These are phyloP conservation scores for Leucophenga montana DNA, from an alignment of 2,888 invertebrate genomes.

Conservation along the genomic window DNA sequence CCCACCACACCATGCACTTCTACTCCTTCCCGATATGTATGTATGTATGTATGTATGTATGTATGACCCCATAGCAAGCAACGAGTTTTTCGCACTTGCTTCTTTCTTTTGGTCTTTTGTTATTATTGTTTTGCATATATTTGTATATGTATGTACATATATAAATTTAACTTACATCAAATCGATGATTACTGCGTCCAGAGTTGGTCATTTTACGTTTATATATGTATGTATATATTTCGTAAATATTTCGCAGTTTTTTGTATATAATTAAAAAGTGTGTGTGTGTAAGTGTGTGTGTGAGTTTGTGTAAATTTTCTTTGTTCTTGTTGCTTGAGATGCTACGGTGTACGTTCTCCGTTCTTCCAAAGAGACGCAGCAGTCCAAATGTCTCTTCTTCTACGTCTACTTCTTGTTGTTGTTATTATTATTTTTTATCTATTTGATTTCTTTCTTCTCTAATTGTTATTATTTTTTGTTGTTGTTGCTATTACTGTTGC, in stretches of 20 bases:
- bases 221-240: background rate
- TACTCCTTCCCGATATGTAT: too few relatives aligned
- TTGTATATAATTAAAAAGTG: background rate
- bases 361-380: background rate
- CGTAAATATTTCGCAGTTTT: background rate
- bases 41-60: background rate
- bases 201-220: conserved; percentile 63
- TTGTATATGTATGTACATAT: background rate
- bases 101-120: background rate
- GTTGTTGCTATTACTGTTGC: background rate
- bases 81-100: too few relatives aligned
- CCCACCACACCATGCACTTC: too few relatives aligned
- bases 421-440: too few relatives aligned
- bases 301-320: background rate
- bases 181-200: conserved; percentile 57
- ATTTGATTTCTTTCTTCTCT: too few relatives aligned
- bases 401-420: too few relatives aligned
- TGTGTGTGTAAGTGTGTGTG: background rate
- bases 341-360: background rate
- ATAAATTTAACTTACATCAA: conserved; percentile 55
- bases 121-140: background rate
- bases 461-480: background rate
- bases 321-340: conserved; percentile 5
- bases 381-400: too few relatives aligned
- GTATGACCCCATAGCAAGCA: too few relatives aligned